Evolutionary conservation across 2,797 vertebrate genomes (phyloP).

Genomic region (Eurystomus glaucurus): DNA sequence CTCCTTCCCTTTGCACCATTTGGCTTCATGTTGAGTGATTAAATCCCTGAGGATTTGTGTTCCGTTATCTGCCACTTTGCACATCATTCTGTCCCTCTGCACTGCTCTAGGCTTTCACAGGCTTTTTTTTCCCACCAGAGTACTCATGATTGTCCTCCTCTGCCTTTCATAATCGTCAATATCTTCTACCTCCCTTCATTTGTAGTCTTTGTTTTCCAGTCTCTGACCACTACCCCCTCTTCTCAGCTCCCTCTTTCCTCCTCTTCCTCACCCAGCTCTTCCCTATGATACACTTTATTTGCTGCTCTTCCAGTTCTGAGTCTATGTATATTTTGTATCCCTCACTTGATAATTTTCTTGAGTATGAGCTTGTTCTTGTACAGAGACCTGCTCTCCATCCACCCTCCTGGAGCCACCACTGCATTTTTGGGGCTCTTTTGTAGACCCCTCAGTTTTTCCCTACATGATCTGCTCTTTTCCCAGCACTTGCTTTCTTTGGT

Average conservation of each 20-base stretch:
- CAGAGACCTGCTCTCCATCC: rapidly evolving
- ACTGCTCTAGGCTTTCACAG: not conserved
- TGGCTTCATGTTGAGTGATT: not conserved
- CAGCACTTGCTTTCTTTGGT: not conserved
- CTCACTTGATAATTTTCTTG: not conserved
- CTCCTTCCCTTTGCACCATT: not conserved
- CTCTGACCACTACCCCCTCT: rapidly evolving
- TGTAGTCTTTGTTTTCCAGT: not conserved
- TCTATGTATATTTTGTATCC: not conserved
- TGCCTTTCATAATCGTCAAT: not conserved
- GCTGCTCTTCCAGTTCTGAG: not conserved
- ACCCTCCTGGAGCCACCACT: not conserved
- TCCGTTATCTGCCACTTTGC: not conserved
- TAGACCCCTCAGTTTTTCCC: not conserved
- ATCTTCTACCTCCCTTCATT: not conserved
- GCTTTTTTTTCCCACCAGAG: not conserved
- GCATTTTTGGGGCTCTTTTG: not conserved
- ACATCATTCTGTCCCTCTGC: not conserved
- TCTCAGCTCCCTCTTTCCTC: not conserved
- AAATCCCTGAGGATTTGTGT: not conserved
- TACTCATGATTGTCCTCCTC: not conserved
- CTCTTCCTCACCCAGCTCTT: not conserved
- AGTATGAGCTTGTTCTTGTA: not conserved
- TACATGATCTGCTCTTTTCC: not conserved
- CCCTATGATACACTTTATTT: rapidly evolving